Base-by-base conservation (phyloP, 1,140 invertebrate genomes). In the Potamilus streckersoni region DNA sequence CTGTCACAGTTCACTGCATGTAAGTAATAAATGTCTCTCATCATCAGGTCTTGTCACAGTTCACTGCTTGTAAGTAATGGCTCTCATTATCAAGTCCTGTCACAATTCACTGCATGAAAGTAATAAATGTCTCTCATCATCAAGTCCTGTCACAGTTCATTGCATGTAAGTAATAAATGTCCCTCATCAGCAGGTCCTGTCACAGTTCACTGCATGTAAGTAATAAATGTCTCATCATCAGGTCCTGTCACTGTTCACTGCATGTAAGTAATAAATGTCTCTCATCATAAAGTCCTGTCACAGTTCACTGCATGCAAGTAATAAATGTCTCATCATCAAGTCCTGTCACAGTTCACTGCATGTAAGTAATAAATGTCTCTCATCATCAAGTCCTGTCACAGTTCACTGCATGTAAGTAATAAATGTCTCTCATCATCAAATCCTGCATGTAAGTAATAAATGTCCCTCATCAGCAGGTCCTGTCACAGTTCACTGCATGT, bases 151-250 rank as follows among this genome's bases (percentile, higher is more conserved):
- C 66, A 80, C 83, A 3, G 86, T 90, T 2, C 89, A 90, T 68
- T 90, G 89, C 85, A 85, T 88, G 89, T 89, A 81, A 83, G 85
- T 81, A 57, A 8, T n/a, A n/a, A n/a, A n/a, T n/a, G n/a, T n/a
- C n/a, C n/a, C n/a, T n/a, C n/a, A n/a, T n/a, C n/a, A n/a, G n/a
- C n/a, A n/a, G n/a, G n/a, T 68, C 84, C 87, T 16, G 84, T 89
- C 66, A 80, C 83, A 5, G 86, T 90, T 2, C 89, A 90, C 69
- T 90, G 89, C 85, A 85, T 88, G 89, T 89, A 81, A 83, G 85
- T 81, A 57, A 8, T n/a, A 27, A 38, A 20, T 38, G 8, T 4
- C n/a, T 49, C 6, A 49, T 49, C 3, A 5, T 49, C 6, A 1
- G 11, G 38, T 69, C 84, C 87, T 16, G 84, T 89, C 66, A 80